Evolutionary conservation across 2,113 vertebrate genomes (phyloP), one percentile per base, ranked within the genome.

Genomic region (Dolichallabes microphthalmus): DNA sequence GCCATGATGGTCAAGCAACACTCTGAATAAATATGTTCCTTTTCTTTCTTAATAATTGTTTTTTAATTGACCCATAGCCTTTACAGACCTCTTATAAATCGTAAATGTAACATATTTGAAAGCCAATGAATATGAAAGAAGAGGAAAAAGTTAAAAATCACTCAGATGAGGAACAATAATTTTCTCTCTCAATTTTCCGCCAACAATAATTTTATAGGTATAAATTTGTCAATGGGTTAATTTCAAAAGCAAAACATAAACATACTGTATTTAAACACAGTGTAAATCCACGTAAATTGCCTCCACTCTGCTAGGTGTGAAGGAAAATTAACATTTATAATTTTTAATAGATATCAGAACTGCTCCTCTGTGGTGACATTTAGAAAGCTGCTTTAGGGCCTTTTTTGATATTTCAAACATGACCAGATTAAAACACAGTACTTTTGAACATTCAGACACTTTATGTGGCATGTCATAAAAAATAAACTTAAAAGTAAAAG

Each of bases 321-420:
- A 92, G 89, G 25, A 2, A 50, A 68, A 19, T 66, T 82, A 68
- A 30, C 64, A 82, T 91, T 81, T 87, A 89, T 89, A 90, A 90
- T 91, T 89, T 82, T 84, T 88, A 89, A 90, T 71, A 83, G 86
- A 90, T 90, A 91, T 94, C 92, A 92, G 92, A 93, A 83, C 87
- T 85, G 69, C 84, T 88, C 90, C 90, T 90, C 92, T 82, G 88
- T 76, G 78, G 90, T 93, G 92, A 93, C 93, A 94, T 94, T 93
- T 93, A 91, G 88, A 86, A 93, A 91, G 91, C 90, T 94, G 91
- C 82, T 92, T 90, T 92, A 90, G 87, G n/a, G 84, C 27, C 3
- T 50, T 57, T 91, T 95, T 94, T 92, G 91, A 94, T 94, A 93
- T 93, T 93, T 94, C 91, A 92, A 93, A 92, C 89, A 90, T 88